phyloP scores from a whole-genome alignment of 2,797 vertebrate species.

The Masticophis lateralis region DNA sequence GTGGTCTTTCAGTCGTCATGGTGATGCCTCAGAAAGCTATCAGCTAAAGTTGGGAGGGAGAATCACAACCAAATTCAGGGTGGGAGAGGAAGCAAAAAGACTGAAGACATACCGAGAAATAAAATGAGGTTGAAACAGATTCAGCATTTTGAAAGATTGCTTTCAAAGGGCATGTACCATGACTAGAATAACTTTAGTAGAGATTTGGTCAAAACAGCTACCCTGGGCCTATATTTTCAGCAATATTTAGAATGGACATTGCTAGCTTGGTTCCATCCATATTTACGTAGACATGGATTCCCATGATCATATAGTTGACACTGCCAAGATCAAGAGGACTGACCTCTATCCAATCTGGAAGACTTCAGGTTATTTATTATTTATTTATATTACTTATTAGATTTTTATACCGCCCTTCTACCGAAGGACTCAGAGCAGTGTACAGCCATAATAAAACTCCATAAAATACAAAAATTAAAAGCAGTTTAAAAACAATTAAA shows the following conservation, averaged over 20 bases:
- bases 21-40: slow-evolving; percentile 54
- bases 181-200: neutral
- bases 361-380: neutral
- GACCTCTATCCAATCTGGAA: neutral
- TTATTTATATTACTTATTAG: too few relatives aligned
- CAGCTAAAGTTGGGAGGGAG: neutral
- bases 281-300: neutral
- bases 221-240: neutral
- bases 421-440: too few relatives aligned
- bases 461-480: too few relatives aligned
- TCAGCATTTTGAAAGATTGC: neutral
- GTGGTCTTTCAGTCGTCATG: slow-evolving; percentile 63
- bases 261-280: neutral
- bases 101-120: neutral
- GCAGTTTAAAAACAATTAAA: too few relatives aligned
- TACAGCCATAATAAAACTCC: too few relatives aligned
- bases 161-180: neutral
- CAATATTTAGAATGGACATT: neutral
- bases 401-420: too few relatives aligned
- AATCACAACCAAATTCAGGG: slow-evolving; percentile 26
- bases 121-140: slow-evolving; percentile 17
- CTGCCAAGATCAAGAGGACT: neutral
- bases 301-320: neutral
- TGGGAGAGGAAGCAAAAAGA: slow-evolving; percentile 23
- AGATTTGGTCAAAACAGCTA: neutral